These are phyloP conservation scores for Ommatoiulus sabulosus DNA, from an alignment of 2,888 invertebrate species.

Conservation along the genomic window DNA sequence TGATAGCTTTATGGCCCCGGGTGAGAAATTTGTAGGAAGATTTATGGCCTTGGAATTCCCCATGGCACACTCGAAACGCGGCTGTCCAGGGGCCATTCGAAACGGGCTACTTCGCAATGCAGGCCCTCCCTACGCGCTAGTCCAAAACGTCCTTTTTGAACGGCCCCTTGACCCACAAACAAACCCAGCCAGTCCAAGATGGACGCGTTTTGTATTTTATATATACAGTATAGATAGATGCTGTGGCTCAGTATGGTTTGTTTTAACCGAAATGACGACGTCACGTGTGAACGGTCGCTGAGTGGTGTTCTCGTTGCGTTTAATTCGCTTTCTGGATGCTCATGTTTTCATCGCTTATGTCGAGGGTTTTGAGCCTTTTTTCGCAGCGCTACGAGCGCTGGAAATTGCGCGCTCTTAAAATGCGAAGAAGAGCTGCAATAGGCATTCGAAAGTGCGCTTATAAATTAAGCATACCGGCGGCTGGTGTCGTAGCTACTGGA, in stretches of 20 bases:
- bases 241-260: not conserved
- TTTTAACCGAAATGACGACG: not conserved
- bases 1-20: too few relatives aligned
- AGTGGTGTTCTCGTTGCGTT: not conserved
- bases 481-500: constrained; percentile 16
- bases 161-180: too few relatives aligned
- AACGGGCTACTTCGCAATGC: too few relatives aligned
- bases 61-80: too few relatives aligned
- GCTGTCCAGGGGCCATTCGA: too few relatives aligned
- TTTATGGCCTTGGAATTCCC: too few relatives aligned
- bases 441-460: not conserved
- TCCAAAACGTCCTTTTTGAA: too few relatives aligned
- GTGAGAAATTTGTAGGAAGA: too few relatives aligned
- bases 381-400: not conserved
- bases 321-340: not conserved
- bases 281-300: not conserved
- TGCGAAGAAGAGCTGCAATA: not conserved
- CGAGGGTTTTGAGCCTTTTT: not conserved
- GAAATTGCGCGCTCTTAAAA: not conserved
- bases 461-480: constrained; percentile 24
- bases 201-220: too few relatives aligned
- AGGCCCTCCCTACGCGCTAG: too few relatives aligned
- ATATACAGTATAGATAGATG: too few relatives aligned
- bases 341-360: not conserved
- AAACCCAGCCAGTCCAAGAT: too few relatives aligned